Evolutionary conservation across 2,797 vertebrate genomes (phyloP).

Genomic region (Pygocentrus nattereri): DNA sequence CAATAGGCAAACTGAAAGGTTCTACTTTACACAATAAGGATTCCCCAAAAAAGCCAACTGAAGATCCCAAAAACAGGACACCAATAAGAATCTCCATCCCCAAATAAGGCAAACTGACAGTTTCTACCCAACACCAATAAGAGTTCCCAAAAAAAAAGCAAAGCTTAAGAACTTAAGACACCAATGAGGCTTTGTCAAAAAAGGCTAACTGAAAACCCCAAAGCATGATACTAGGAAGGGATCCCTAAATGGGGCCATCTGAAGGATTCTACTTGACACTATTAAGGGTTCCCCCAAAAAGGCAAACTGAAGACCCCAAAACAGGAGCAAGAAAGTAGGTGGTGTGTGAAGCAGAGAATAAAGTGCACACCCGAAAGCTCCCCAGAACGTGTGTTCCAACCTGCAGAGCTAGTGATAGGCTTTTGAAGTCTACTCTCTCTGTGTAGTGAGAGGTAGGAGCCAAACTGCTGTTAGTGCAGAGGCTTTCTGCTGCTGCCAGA

Average conservation of each 20-base stretch:
- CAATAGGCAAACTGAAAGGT: no score
- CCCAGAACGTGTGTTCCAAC: constrained; percentile 31
- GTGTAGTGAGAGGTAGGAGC: constrained; percentile 24
- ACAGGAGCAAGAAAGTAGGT: neutral
- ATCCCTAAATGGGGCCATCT: neutral
- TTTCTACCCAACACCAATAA: neutral
- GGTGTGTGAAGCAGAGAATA: neutral
- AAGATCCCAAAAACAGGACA: no score
- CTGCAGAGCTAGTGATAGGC: constrained; percentile 38
- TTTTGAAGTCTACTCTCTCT: constrained; percentile 44
- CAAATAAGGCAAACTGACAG: neutral
- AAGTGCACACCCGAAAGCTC: constrained; percentile 33
- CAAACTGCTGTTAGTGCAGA: constrained; percentile 26
- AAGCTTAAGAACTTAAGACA: no score
- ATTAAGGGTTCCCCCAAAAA: neutral
- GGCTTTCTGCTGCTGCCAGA: constrained; percentile 15
- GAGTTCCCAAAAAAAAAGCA: neutral
- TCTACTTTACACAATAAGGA: no score
- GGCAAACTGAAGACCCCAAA: neutral
- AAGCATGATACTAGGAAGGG: no score
- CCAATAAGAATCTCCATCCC: no score
- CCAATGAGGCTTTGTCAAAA: no score
- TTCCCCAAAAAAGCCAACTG: no score
- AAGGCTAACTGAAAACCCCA: no score
- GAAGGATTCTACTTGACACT: neutral